Conservation (phyloP, 2,113 vertebrate genomes). For the Microcebus jonahi region DNA sequence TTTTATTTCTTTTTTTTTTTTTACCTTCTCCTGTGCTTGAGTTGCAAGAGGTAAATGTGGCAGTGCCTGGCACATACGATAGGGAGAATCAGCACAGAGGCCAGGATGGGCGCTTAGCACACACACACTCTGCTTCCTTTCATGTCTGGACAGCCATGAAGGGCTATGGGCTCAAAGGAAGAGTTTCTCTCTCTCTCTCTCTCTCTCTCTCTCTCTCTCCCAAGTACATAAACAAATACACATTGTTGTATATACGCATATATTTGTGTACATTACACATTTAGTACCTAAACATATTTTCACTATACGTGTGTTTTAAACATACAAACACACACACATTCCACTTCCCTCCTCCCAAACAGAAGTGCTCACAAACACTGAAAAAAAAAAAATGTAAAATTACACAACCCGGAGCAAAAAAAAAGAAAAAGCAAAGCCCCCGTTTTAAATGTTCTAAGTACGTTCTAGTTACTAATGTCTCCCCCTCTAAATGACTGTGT, state of each 20-base stretch:
- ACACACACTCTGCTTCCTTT: constrained; percentile 10
- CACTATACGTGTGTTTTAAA: too few species aligned
- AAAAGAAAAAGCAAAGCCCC: not conserved
- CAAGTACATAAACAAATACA: too few species aligned
- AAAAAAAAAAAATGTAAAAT: not conserved
- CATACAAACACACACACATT: not conserved
- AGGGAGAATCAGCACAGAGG: not conserved
- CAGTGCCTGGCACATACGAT: not conserved
- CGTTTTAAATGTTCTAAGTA: constrained; percentile 74
- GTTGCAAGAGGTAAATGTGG: constrained; percentile 63
- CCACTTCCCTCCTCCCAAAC: not conserved
- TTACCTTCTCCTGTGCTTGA: constrained; percentile 51
- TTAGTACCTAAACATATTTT: too few species aligned
- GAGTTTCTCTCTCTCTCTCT: not conserved
- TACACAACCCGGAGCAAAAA: constrained; percentile 36
- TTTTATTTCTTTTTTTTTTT: constrained; percentile 60
- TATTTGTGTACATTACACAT: too few species aligned
- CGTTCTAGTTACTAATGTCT: constrained; percentile 78
- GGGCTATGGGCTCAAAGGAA: not conserved
- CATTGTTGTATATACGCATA: too few species aligned
- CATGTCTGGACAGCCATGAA: not conserved
- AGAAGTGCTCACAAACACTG: not conserved
- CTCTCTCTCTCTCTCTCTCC: not conserved
- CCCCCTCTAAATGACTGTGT: constrained; percentile 70
- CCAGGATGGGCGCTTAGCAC: constrained; percentile 27